Percentiles rank a stretch among this genome's conserved stretches.
Evolutionary conservation across 2,888 invertebrate species (phyloP).

Genomic region (Malthinus seriepunctatus): DNA sequence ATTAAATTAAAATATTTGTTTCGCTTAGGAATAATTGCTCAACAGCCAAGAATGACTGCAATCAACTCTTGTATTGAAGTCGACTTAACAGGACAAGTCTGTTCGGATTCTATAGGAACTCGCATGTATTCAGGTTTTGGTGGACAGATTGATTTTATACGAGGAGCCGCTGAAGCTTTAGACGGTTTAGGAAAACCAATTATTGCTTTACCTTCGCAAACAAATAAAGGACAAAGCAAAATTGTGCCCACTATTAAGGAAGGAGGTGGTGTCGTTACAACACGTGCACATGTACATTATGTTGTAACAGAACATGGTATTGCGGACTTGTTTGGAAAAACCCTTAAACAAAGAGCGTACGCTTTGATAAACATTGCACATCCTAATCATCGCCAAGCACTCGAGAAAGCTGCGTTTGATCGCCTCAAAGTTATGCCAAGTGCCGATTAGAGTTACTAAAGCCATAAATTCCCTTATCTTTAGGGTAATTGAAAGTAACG

Average conservation of each 20-base stretch:
- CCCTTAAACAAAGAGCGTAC: constrained; percentile 85
- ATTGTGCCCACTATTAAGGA: constrained; percentile 75
- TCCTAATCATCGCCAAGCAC: constrained; percentile 79
- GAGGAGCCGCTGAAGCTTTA: constrained; percentile 82
- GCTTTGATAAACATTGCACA: constrained; percentile 88
- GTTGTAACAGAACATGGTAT: constrained; percentile 93
- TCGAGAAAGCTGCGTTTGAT: constrained; percentile 89
- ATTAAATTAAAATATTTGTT: too few relatives aligned
- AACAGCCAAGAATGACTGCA: constrained; percentile 90
- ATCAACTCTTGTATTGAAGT: constrained; percentile 96
- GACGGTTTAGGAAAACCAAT: constrained; percentile 92
- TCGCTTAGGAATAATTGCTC: constrained; percentile 66
- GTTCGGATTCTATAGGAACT: constrained; percentile 90
- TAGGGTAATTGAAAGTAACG: not conserved
- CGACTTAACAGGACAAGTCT: constrained; percentile 92
- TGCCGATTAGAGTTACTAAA: constrained; percentile 49
- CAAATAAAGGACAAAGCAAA: constrained; percentile 80
- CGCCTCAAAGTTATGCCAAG: constrained; percentile 78
- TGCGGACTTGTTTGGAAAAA: constrained; percentile 87
- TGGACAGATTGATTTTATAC: constrained; percentile 92
- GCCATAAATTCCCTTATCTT: not conserved
- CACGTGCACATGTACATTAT: constrained; percentile 90
- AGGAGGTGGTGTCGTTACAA: constrained; percentile 93
- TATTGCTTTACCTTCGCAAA: constrained; percentile 83
- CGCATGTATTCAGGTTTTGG: constrained; percentile 84